Evolutionary conservation across 2,888 invertebrate genomes (phyloP).

Genomic region (Mimachlamys varia): DNA sequence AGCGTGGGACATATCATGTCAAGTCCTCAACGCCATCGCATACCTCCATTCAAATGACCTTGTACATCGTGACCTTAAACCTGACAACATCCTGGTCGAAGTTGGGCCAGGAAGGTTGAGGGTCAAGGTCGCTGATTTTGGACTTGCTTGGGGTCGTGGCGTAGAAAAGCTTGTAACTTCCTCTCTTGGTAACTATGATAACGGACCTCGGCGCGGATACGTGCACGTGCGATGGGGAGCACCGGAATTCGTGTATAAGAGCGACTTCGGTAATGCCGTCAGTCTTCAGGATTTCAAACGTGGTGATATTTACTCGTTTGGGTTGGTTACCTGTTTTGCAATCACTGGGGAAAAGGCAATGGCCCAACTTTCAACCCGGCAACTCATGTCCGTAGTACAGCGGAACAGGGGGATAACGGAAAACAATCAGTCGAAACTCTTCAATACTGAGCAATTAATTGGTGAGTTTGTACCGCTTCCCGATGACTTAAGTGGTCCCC

Average conservation of each 20-base stretch:
- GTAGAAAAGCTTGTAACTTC: neutral
- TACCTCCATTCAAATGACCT: constrained; percentile 47
- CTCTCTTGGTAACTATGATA: neutral
- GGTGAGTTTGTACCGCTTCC: neutral
- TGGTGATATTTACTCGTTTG: constrained; percentile 49
- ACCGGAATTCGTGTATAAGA: constrained; percentile 42
- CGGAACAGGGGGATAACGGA: neutral
- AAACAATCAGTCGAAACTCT: neutral
- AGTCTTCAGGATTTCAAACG: constrained; percentile 44
- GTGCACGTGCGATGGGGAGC: constrained; percentile 49
- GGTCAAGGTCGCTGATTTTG: constrained; percentile 52
- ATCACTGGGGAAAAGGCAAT: constrained; percentile 46
- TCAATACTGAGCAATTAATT: neutral
- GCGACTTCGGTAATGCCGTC: neutral
- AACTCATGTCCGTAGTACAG: neutral
- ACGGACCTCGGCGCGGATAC: neutral
- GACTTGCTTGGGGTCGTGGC: constrained; percentile 45
- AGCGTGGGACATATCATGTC: constrained; percentile 47
- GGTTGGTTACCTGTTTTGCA: constrained; percentile 43
- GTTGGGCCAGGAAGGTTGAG: constrained; percentile 40
- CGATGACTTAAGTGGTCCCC: constrained; percentile 20
- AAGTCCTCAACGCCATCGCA: constrained; percentile 48
- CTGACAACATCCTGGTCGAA: constrained; percentile 51
- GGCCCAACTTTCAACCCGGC: constrained; percentile 1
- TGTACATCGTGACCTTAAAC: constrained; percentile 52